A percentile compares a stretch with the other conserved stretches of the same genome.
Conservation (phyloP, 2,113 vertebrate genomes). For the Ictalurus furcatus region DNA sequence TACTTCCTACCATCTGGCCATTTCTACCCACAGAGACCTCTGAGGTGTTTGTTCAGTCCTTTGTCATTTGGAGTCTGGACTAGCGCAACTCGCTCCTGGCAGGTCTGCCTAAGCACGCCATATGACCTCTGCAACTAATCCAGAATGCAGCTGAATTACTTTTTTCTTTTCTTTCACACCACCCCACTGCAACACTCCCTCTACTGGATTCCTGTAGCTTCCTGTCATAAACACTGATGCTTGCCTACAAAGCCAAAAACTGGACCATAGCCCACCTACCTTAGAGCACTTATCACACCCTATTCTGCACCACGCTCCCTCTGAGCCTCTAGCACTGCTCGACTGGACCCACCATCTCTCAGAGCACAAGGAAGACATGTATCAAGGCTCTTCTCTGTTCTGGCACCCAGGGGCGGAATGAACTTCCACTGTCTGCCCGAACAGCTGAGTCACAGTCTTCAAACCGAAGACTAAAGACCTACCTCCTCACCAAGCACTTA, state of each 20-base stretch:
- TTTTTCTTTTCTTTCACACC: not conserved
- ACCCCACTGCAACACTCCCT: not conserved
- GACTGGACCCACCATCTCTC: not conserved
- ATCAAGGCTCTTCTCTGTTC: not conserved
- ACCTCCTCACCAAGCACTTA: not conserved
- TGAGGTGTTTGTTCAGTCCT: not conserved
- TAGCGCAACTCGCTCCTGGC: not conserved
- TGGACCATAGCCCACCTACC: not conserved
- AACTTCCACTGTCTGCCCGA: not conserved
- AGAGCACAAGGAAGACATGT: not conserved
- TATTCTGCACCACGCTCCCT: not conserved
- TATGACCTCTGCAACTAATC: not conserved
- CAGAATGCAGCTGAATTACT: not conserved
- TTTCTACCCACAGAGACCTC: not conserved
- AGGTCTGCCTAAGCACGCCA: not conserved
- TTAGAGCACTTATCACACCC: not conserved
- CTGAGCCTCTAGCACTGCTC: not conserved
- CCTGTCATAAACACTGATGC: not conserved
- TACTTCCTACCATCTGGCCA: not conserved
- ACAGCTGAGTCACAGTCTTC: not conserved
- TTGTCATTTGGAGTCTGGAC: not conserved
- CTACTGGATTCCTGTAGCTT: not conserved
- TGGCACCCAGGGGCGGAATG: not conserved
- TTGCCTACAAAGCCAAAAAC: not conserved
- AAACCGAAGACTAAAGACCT: not conserved